Conservation (phyloP, 2,888 invertebrate genomes). For the Rhopalosiphum nymphaeae region DNA sequence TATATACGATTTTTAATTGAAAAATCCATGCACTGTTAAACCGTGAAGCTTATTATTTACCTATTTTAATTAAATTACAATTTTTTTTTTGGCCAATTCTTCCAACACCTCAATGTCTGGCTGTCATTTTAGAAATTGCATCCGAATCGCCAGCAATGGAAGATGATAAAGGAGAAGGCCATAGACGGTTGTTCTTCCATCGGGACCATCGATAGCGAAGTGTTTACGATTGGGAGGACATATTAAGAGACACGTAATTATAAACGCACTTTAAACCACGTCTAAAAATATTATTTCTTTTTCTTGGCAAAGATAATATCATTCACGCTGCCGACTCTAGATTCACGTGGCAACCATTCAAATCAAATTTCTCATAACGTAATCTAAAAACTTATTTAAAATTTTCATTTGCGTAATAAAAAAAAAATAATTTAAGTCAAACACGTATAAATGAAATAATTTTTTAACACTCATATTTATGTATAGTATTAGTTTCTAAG, state of each 20-base stretch:
- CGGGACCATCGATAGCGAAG: constrained; percentile 60
- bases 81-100: background rate
- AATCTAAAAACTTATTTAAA: constrained; percentile 6
- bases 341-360: constrained; percentile 62
- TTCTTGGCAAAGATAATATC: constrained; percentile 48
- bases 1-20: constrained; percentile 2
- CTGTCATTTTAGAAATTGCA: background rate
- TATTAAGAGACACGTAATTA: constrained; percentile 63
- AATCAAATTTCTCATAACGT: constrained; percentile 51
- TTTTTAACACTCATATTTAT: background rate
- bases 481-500: background rate
- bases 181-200: constrained; percentile 53
- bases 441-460: background rate
- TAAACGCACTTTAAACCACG: constrained; percentile 39
- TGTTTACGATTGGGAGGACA: constrained; percentile 55
- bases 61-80: background rate
- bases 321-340: constrained; percentile 31
- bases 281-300: constrained; percentile 60
- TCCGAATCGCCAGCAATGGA: constrained; percentile 35
- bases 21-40: constrained; percentile 33
- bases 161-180: constrained; percentile 56
- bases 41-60: constrained; percentile 13
- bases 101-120: constrained; percentile 10
- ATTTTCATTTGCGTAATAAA: background rate
- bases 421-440: background rate